Evolutionary conservation across 2,888 invertebrate genomes (phyloP).

Genomic region (Platycnemis pennipes): DNA sequence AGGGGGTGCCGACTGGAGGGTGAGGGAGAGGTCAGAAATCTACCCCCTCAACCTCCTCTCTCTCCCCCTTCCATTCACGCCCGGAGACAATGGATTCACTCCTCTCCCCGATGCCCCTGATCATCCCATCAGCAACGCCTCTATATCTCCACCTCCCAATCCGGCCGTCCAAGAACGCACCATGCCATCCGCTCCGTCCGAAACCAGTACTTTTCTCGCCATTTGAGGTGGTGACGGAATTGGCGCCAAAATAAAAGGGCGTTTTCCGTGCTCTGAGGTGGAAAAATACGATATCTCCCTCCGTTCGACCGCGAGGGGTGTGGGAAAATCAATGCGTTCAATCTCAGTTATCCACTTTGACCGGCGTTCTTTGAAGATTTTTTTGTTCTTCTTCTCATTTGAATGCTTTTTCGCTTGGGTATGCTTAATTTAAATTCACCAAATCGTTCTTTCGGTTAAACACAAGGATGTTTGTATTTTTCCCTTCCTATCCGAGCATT

Average conservation of each 20-base stretch:
- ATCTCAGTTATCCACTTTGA: constrained; percentile 39
- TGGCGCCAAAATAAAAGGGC: constrained; percentile 64
- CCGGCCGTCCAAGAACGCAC: constrained; percentile 30
- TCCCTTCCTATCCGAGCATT: not conserved
- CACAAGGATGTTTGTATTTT: not conserved
- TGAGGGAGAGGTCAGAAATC: constrained; percentile 40
- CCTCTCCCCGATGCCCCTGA: constrained; percentile 46
- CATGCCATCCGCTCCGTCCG: constrained; percentile 43
- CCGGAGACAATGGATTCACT: constrained; percentile 58
- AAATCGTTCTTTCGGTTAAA: not conserved
- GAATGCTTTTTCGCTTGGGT: not conserved
- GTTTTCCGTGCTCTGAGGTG: constrained; percentile 6
- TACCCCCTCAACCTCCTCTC: not conserved
- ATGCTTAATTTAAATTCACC: not conserved
- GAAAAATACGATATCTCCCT: constrained; percentile 40
- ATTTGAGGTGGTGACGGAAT: constrained; percentile 68
- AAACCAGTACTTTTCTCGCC: constrained; percentile 66
- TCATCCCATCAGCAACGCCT: constrained; percentile 63
- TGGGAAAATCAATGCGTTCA: not conserved
- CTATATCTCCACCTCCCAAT: constrained; percentile 40
- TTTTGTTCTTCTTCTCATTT: not conserved
- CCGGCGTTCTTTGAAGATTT: not conserved
- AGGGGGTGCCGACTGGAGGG: not conserved
- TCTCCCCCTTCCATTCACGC: constrained; percentile 13
- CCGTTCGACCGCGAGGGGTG: constrained; percentile 14